Conservation (phyloP, 2,888 invertebrate genomes). For the Gonocerus acuteangulatus region DNA sequence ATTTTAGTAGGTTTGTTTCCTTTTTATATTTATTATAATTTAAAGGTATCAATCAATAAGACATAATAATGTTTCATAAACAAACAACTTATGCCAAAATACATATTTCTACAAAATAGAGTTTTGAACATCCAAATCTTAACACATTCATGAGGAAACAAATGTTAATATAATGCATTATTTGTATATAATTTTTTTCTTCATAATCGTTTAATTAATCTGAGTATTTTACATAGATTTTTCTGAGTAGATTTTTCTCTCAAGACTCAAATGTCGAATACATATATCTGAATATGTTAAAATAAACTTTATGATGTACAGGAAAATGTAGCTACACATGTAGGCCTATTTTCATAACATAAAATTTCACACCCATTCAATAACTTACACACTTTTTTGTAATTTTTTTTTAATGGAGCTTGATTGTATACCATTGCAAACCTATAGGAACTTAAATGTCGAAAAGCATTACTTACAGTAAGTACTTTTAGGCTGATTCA, state of each 20-base stretch:
- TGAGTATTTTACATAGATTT: too few species aligned
- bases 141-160: conserved; percentile 35
- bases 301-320: conserved; percentile 24
- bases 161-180: conserved; percentile 35
- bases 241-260: too few species aligned
- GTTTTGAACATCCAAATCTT: conserved; percentile 37
- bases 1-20: conserved; percentile 39
- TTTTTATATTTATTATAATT: conserved; percentile 37
- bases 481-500: conserved; percentile 21
- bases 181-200: conserved; percentile 28
- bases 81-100: conserved; percentile 38
- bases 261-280: conserved; percentile 22
- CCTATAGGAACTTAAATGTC: conserved; percentile 35
- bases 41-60: conserved; percentile 37
- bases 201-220: conserved; percentile 21
- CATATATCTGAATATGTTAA: conserved; percentile 22
- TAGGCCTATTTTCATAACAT: conserved; percentile 35
- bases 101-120: conserved; percentile 38
- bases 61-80: conserved; percentile 36
- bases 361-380: conserved; percentile 35
- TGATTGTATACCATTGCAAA: conserved; percentile 35
- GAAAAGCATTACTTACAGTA: conserved; percentile 24
- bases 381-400: conserved; percentile 36
- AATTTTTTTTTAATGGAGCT: conserved; percentile 27
- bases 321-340: conserved; percentile 32